A percentile compares a stretch with the other conserved stretches of the same genome.
phyloP scores from a whole-genome alignment of 2,797 vertebrate species.

The Meriones psammophilus region DNA sequence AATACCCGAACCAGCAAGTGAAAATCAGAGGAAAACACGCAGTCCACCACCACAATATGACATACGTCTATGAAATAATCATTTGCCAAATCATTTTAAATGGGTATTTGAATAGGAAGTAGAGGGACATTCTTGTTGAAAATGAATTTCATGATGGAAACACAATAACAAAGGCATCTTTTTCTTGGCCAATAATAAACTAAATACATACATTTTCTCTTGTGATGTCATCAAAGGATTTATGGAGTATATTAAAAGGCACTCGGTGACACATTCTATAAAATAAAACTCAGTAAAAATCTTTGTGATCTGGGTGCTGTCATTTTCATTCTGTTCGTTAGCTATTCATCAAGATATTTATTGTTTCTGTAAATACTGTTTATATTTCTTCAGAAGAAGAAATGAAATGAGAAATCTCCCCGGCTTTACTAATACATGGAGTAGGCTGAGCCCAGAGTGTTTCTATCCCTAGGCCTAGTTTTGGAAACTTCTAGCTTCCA shows the following conservation, averaged over 20 bases:
- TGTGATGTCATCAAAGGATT: not conserved
- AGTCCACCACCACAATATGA: not conserved
- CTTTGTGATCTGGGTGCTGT: not conserved
- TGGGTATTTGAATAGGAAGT: not conserved
- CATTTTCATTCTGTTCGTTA: not conserved
- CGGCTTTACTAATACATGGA: too few species aligned
- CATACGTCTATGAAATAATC: not conserved
- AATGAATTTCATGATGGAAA: conserved; percentile 49
- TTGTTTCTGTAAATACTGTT: not conserved
- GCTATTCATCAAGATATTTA: not conserved
- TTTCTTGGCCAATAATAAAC: not conserved
- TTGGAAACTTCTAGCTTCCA: too few species aligned
- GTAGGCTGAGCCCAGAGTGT: too few species aligned
- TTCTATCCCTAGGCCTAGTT: too few species aligned
- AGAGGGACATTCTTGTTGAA: conserved; percentile 56
- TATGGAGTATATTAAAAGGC: not conserved
- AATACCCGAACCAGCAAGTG: conserved; percentile 35
- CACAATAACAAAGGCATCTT: not conserved
- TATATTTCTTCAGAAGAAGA: too few species aligned
- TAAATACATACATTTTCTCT: not conserved
- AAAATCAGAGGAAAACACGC: not conserved
- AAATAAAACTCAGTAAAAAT: not conserved
- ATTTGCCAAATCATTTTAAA: conserved; percentile 25
- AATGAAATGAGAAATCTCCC: too few species aligned
- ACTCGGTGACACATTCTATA: not conserved